Evolutionary conservation across 2,113 vertebrate genomes (phyloP), one percentile per base, ranked within the genome.

Genomic region (Orthonyx spaldingii): DNA sequence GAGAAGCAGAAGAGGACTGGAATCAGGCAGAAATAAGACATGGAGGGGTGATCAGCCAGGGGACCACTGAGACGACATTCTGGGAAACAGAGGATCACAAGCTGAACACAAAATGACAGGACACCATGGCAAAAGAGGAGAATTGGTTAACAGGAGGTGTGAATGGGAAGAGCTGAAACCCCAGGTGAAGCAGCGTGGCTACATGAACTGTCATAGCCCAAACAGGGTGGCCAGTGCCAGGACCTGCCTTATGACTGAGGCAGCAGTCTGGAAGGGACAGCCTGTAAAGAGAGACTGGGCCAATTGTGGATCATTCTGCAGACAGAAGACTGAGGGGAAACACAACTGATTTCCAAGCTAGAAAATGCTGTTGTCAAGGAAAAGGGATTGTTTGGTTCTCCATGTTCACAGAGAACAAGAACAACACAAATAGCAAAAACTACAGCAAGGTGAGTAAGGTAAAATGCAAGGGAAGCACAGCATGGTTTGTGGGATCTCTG

Each of bases 351-450:
- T 83, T 69, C 27, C 41, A 52, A 44, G 4, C 5, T 24, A 69
- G 50, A 69, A 92, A 81, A 69, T 7, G 8, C 5, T 24, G 21
- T 30, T 56, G 11, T 13, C 16, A n/a, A 44, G 32, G 55, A 77
- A 80, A 35, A 69, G 44, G 10, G 23, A 42, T 39, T 53, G 13
- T 56, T 80, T 68, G 33, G 33, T 52, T 76, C 26, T 76, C 26
- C 1, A 0, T 32, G 16, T 53, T 78, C 26, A 10, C 0, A 4
- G 72, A 78, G 26, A 49, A 23, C 0, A 3, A 28, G 23, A 84
- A n/a, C 42, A 55, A 47, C 7, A 27, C 35, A 8, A 44, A 84
- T 0, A 47, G n/a, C 20, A 59, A 81, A 80, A 75, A 6, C 18
- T 64, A 15, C 3, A 1, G n/a, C 60, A 44, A 59, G 44, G 33